Evolutionary conservation across 2,113 vertebrate species (phyloP), one percentile per base, ranked within the genome.

Genomic region (Cyphomyrus plagiostoma): DNA sequence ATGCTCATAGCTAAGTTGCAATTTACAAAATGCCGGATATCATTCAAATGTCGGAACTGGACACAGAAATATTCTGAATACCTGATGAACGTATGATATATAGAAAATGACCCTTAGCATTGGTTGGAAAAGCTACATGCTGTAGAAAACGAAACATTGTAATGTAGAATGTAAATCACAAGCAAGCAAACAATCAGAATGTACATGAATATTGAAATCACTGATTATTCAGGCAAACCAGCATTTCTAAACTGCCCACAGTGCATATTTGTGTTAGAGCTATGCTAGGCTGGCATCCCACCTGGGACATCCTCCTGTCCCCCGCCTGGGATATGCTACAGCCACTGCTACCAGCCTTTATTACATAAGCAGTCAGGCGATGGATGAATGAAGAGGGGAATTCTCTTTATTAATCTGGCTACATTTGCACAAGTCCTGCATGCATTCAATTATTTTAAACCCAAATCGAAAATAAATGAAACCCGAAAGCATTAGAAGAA

Each of bases 401-500:
- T 74, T 74, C 66, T 11, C 35, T 35, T 6, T 56, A 9, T 74
- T 74, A 74, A 30, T 10, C n/a, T n/a, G 8, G 66, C 0, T 35
- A 35, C n/a, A 3, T 74, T 11, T 5, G 13, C 66, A 35, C n/a
- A 13, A 11, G 13, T 26, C 23, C 26, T 74, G 26, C 26, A 35
- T 74, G 26, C 26, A 74, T 74, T 3, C 26, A 30, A 11, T 35
- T 11, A n/a, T 49, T 86, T 86, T 50, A 86, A 86, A 49, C 48
- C 46, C 23, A 50, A 49, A 52, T 15, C 4, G 4, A 30, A 50
- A 26, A 53, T 26, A 52, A 30, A 39, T 62, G 58, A 23, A 45
- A 82, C 86, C 90, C 86, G 30, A 92, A 99, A 98, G 90, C 98
- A 99, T 93, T 98, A 74, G 98, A 0, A 97, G 97, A 91, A 99